These are phyloP conservation scores for Turnix velox DNA, from an alignment of 2,113 vertebrate genomes.

Conservation along the genomic window DNA sequence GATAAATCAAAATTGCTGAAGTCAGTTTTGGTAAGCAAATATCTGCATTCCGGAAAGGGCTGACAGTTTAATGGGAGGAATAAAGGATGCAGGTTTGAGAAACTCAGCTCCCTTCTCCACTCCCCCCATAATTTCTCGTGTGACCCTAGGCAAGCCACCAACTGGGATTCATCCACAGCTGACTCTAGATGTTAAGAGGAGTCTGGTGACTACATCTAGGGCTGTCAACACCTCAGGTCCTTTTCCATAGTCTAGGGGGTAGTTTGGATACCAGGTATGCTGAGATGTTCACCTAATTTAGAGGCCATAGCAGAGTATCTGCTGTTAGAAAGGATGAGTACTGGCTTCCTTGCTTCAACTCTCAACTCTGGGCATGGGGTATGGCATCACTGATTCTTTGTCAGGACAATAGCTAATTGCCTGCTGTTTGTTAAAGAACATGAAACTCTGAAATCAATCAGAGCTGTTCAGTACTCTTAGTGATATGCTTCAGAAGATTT, in stretches of 20 bases:
- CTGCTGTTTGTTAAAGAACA: background rate
- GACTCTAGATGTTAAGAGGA: background rate
- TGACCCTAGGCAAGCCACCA: background rate
- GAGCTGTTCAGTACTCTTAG: background rate
- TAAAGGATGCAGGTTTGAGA: background rate
- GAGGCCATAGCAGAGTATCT: background rate
- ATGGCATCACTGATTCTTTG: background rate
- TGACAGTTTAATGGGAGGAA: fast-evolving
- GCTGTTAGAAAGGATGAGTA: background rate
- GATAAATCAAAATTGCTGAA: background rate
- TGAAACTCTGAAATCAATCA: background rate
- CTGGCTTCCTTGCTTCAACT: background rate
- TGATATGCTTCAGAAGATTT: background rate
- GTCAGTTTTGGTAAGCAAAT: background rate
- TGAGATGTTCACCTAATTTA: background rate
- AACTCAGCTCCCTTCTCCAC: background rate
- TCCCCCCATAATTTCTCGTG: background rate
- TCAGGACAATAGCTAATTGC: background rate
- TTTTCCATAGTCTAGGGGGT: background rate
- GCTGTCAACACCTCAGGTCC: background rate
- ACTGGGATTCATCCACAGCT: background rate
- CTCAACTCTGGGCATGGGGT: background rate
- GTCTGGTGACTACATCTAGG: background rate
- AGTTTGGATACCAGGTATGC: background rate
- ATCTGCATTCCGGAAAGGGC: background rate